Percentiles rank a stretch among this genome's conserved stretches.
Conservation (phyloP, 2,113 vertebrate genomes). For the Melanerpes aurifrons region DNA sequence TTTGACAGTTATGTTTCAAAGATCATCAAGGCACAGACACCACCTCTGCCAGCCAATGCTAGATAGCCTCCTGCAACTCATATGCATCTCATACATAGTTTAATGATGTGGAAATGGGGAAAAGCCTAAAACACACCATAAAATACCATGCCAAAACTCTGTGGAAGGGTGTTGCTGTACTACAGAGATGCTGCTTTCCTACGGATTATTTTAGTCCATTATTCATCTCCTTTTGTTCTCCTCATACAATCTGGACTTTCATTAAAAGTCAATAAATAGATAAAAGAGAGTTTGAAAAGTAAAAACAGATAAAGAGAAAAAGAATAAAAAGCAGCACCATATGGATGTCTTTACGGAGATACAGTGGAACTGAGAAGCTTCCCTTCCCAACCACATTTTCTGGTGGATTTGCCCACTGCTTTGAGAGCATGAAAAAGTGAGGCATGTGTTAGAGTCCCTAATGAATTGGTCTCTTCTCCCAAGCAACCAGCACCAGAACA, state of each 20-base stretch:
- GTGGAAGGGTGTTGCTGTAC: not conserved
- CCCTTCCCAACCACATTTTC: not conserved
- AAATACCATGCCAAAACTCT: not conserved
- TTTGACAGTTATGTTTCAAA: not conserved
- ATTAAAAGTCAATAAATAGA: not conserved
- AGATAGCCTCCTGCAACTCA: not conserved
- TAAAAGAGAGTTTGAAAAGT: not conserved
- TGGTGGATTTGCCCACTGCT: not conserved
- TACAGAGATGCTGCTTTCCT: not conserved
- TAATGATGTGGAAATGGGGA: not conserved
- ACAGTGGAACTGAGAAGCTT: not conserved
- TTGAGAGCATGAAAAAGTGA: not conserved
- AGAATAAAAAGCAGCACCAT: not conserved
- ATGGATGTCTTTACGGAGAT: not conserved
- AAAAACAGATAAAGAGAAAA: not conserved
- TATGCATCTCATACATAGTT: not conserved
- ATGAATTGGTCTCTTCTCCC: not conserved
- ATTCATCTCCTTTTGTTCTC: not conserved
- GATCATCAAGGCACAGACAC: not conserved
- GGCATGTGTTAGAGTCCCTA: not conserved
- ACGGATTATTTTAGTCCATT: not conserved
- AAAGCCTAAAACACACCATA: not conserved
- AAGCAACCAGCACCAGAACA: too few relatives aligned
- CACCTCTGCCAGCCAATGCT: not conserved
- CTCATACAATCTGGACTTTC: not conserved